Conservation (phyloP, 1,140 invertebrate species). For the Vanessa atalanta region DNA sequence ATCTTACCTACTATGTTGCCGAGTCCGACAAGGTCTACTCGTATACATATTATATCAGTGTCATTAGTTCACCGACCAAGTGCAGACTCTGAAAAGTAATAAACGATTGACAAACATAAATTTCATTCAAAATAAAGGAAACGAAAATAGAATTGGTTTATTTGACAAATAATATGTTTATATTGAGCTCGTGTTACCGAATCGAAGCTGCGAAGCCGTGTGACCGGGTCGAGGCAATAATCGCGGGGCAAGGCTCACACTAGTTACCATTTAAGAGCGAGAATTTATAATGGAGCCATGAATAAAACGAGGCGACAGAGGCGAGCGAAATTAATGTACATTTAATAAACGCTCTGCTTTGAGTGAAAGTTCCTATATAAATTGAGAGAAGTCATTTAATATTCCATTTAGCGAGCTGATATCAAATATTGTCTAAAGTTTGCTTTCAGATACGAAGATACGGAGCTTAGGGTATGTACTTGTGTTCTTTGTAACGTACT, state of each 20-base stretch:
- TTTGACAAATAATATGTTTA: too few relatives aligned
- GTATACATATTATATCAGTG: too few relatives aligned
- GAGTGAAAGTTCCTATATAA: constrained; percentile 38
- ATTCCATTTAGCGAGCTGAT: constrained; percentile 36
- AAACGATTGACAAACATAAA: too few relatives aligned
- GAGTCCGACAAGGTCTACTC: too few relatives aligned
- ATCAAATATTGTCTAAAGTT: constrained; percentile 31
- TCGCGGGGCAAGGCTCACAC: not conserved
- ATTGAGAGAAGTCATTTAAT: constrained; percentile 43
- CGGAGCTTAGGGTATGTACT: too few relatives aligned
- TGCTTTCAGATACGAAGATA: constrained; percentile 5
- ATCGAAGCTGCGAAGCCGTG: not conserved
- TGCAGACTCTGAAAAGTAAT: too few relatives aligned
- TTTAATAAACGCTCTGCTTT: constrained; percentile 43
- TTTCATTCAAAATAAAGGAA: too few relatives aligned
- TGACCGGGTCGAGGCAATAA: not conserved
- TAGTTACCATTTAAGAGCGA: constrained; percentile 22
- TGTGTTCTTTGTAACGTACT: too few relatives aligned
- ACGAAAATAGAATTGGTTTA: too few relatives aligned
- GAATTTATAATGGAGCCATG: constrained; percentile 32
- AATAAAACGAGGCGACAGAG: constrained; percentile 31
- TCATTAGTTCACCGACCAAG: too few relatives aligned
- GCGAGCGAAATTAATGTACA: constrained; percentile 39
- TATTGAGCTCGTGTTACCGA: too few relatives aligned
- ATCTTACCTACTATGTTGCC: too few relatives aligned